Base-by-base conservation (phyloP, 2,888 invertebrate genomes). In the Tethea ocularis region DNA sequence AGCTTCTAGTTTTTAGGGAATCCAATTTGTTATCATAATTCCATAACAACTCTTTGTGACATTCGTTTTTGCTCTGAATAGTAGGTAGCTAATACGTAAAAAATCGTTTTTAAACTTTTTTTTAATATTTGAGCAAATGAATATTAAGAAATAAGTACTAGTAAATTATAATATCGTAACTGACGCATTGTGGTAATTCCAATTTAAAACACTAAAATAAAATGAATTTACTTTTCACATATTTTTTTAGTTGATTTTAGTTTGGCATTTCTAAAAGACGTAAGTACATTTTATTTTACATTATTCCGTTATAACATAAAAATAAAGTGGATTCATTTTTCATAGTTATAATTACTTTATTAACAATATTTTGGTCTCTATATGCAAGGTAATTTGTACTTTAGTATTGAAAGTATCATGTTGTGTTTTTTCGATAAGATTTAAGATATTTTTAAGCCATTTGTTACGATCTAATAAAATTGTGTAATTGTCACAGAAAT, bases 381-480 rank as follows among this genome's bases (percentile, higher is more conserved):
- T 36, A 51, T 38, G 36, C 51, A 13, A 52, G 57, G 26, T 57
- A 59, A 46, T 64, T 67, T 64, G 62, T 64, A 62, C 61, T 62
- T 59, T 57, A 33, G 46, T 58, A 41, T 55, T 52, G 24, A 23
- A 29, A 29, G 11, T 46, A 20, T 29, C 11, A 15, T 29, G n/a
- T 13, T 26, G 4, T 29, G 7, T 10, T 46, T 46, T 46, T 10
- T 46, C 46, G n/a, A 13, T 15, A 3, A 54, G 17, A 36, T 22
- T 36, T n/a, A n/a, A n/a, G 36, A 36, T n/a, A 33, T 46, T 46
- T 20, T 17, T 17, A 20, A 17, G 20, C 20, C 46, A 46, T 17
- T 54, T 33, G 29, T 33, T 33, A 33, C 2, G 13, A 33, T 33
- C 13, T 11, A 13, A 13, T 13, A 54, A 5, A 54, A 36, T 10